Percentiles rank a stretch among this genome's conserved stretches.
Evolutionary conservation across 2,888 invertebrate species (phyloP).

Genomic region (Leptinotarsa juncta): DNA sequence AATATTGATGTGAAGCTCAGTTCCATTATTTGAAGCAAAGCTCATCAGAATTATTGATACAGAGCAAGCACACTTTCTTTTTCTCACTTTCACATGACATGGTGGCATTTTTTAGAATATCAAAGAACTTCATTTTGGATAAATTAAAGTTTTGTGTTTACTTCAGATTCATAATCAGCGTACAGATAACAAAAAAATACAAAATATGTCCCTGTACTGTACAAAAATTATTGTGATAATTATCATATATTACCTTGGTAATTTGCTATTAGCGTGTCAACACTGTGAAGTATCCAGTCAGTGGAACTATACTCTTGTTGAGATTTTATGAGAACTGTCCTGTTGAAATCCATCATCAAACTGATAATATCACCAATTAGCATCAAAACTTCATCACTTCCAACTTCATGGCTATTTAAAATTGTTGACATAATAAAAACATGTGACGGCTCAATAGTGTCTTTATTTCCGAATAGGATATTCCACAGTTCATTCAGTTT

Average conservation of each 20-base stretch:
- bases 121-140: no score
- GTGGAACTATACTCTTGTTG: constrained; percentile 46
- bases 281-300: constrained; percentile 43
- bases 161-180: no score
- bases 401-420: constrained; percentile 28
- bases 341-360: constrained; percentile 55
- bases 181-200: no score
- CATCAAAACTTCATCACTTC: constrained; percentile 52
- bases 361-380: constrained; percentile 67
- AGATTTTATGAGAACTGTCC: constrained; percentile 42
- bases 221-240: neutral
- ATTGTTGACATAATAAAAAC: constrained; percentile 49
- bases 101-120: no score
- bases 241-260: constrained; percentile 25
- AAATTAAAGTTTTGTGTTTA: no score
- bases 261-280: constrained; percentile 33
- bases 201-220: no score
- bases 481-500: neutral
- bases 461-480: neutral
- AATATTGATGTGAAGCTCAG: no score
- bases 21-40: no score
- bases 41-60: no score
- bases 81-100: no score
- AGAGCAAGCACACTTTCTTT: no score
- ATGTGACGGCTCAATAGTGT: constrained; percentile 29